Conservation (phyloP, 2,113 vertebrate genomes). For the Heterotis niloticus region DNA sequence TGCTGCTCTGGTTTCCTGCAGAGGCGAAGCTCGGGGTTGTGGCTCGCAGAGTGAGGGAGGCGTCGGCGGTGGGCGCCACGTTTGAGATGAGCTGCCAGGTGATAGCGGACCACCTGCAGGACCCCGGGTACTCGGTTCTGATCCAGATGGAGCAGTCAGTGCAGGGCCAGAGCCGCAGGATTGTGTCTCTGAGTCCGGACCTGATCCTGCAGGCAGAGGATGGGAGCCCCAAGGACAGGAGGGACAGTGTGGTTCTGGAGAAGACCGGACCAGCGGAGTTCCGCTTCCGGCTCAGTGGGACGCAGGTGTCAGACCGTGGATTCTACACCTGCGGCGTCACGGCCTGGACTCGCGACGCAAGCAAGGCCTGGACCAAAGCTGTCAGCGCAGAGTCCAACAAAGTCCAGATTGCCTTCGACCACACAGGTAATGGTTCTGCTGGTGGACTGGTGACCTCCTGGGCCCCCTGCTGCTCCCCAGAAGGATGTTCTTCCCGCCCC, state of each 20-base stretch:
- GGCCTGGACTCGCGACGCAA: conserved; percentile 77
- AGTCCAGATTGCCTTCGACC: conserved; percentile 79
- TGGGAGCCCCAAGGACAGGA: conserved; percentile 69
- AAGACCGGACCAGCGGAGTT: conserved; percentile 83
- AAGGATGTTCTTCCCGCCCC: too few relatives aligned
- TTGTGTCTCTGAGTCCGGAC: conserved; percentile 82
- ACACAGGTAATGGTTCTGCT: conserved; percentile 65
- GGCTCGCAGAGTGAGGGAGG: conserved; percentile 71
- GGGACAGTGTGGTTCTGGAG: conserved; percentile 78
- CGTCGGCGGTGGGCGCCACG: conserved; percentile 80
- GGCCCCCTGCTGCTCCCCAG: background rate
- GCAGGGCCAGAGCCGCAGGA: conserved; percentile 61
- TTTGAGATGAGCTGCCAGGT: conserved; percentile 91
- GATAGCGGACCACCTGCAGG: conserved; percentile 75
- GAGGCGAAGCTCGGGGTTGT: conserved; percentile 41
- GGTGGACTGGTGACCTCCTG: background rate
- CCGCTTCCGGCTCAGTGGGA: conserved; percentile 81
- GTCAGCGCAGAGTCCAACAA: conserved; percentile 78
- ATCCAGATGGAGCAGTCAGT: conserved; percentile 70
- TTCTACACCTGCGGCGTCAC: conserved; percentile 84
- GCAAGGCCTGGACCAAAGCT: conserved; percentile 70
- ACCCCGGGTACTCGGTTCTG: conserved; percentile 78
- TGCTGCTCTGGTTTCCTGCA: conserved; percentile 17
- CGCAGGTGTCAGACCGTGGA: conserved; percentile 80
- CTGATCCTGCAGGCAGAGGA: conserved; percentile 76